These are phyloP conservation scores for Sycophaga agraensis DNA, from an alignment of 1,140 invertebrate genomes.

Conservation along the genomic window DNA sequence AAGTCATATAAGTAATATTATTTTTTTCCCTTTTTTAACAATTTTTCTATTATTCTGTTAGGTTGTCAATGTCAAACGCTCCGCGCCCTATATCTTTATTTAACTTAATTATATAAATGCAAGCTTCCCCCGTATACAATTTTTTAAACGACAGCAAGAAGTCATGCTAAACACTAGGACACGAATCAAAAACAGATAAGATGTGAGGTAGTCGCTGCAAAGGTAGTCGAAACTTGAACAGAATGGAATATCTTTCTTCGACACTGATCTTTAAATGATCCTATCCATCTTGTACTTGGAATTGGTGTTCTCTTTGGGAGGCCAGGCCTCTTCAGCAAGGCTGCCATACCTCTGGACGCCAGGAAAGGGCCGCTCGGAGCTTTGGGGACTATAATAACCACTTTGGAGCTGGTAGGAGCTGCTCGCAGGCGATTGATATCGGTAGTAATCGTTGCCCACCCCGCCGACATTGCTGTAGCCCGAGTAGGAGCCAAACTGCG, in stretches of 20 bases:
- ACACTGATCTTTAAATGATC: conserved; percentile 34
- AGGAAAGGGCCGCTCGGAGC: conserved; percentile 47
- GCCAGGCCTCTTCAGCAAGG: conserved; percentile 52
- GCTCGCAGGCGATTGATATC: conserved; percentile 39
- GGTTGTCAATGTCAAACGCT: no score
- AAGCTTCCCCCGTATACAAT: no score
- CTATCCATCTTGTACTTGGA: conserved; percentile 6
- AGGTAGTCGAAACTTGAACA: no score
- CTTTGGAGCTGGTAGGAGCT: conserved; percentile 49
- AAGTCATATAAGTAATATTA: no score
- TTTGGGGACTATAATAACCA: conserved; percentile 54
- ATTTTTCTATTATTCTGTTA: no score
- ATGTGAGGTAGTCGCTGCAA: no score
- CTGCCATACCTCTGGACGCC: conserved; percentile 54
- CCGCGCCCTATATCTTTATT: no score
- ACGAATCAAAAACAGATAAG: no score
- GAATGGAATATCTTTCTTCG: not conserved
- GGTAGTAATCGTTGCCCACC: conserved; percentile 38
- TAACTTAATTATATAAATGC: no score
- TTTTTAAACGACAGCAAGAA: no score
- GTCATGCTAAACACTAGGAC: no score
- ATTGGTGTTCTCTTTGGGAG: conserved; percentile 37
- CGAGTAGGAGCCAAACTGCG: conserved; percentile 45
- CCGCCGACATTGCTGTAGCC: conserved; percentile 23
- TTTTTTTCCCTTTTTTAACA: no score